These are phyloP conservation scores for Drosophila barbarae DNA, from an alignment of 2,888 invertebrate genomes.

Conservation along the genomic window DNA sequence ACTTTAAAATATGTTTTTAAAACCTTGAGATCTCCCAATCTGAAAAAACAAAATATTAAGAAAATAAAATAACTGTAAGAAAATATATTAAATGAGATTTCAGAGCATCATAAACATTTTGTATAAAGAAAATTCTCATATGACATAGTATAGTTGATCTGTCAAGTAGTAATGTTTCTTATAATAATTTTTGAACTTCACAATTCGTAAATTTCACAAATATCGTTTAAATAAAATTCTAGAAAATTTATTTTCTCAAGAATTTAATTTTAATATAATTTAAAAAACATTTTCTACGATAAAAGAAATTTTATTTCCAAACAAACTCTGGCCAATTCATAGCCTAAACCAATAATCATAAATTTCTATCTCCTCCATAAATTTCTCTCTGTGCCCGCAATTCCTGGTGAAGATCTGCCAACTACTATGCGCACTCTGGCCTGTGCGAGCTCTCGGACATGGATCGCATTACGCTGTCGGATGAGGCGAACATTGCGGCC, in stretches of 20 bases:
- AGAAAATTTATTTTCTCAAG: neutral
- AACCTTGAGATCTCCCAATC: neutral
- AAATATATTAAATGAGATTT: neutral
- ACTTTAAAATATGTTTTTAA: neutral
- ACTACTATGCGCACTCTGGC: slow-evolving; percentile 92
- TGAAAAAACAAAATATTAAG: neutral
- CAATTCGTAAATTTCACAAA: neutral
- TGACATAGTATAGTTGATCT: no score
- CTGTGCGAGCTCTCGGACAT: slow-evolving; percentile 94
- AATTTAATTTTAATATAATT: neutral
- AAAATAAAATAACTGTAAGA: neutral
- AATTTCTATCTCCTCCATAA: neutral
- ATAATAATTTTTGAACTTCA: neutral
- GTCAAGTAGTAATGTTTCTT: neutral
- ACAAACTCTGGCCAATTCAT: neutral
- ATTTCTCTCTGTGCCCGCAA: slow-evolving; percentile 6
- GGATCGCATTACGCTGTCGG: slow-evolving; percentile 94
- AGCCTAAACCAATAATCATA: neutral
- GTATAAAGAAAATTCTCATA: no score
- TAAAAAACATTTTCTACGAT: neutral
- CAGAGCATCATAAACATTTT: neutral
- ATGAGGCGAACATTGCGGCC: slow-evolving; percentile 88
- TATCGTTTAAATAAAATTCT: neutral
- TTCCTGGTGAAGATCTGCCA: slow-evolving; percentile 86
- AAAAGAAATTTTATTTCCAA: neutral